phyloP scores from a whole-genome alignment of 2,797 vertebrate species.

The Psittacula derbiana region DNA sequence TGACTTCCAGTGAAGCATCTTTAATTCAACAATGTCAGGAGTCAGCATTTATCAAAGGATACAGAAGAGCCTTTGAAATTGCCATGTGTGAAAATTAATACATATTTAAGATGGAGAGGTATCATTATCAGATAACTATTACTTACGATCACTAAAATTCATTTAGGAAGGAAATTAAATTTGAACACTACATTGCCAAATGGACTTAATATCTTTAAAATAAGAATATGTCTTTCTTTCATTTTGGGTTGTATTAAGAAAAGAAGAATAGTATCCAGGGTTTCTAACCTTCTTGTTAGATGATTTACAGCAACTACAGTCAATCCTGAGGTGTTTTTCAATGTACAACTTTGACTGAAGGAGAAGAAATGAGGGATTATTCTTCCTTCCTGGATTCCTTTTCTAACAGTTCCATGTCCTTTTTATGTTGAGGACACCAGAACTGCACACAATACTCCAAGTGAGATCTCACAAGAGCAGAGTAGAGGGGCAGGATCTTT shows the following conservation, averaged over 20 bases:
- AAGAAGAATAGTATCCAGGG: neutral
- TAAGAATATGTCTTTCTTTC: neutral
- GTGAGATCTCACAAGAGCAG: fast-evolving
- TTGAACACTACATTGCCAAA: neutral
- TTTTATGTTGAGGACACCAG: neutral
- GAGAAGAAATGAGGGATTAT: neutral
- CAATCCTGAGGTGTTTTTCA: neutral
- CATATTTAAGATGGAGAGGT: neutral
- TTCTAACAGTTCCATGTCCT: neutral
- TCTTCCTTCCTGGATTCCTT: neutral
- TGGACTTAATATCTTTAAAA: neutral
- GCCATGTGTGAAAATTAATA: neutral
- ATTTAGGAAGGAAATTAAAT: neutral
- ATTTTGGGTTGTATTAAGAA: neutral
- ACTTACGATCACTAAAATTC: neutral
- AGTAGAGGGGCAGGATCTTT: neutral
- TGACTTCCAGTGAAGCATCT: neutral
- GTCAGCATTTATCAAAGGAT: constrained; percentile 47
- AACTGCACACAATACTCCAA: neutral
- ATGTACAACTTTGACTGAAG: neutral
- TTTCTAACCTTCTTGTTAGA: neutral
- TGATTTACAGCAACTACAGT: neutral
- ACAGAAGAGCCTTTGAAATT: neutral
- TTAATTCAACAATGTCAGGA: constrained; percentile 11
- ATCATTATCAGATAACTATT: neutral